Evolutionary conservation across 1,140 invertebrate genomes (phyloP).

Genomic region (Aleiodes sp.): DNA sequence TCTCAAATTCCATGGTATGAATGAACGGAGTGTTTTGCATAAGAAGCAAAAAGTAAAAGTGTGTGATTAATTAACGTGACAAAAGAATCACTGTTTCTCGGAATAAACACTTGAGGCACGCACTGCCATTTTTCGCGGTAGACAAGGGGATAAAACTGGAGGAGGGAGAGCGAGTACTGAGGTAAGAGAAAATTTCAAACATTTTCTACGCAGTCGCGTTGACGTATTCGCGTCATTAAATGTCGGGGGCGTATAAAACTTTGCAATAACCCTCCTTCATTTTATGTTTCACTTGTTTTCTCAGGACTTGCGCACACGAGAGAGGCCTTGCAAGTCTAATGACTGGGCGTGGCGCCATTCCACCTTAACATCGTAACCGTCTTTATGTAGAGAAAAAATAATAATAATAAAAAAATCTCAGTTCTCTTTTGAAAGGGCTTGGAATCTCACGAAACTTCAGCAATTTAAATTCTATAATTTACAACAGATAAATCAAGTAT

Average conservation of each 20-base stretch:
- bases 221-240: slow-evolving; percentile 8
- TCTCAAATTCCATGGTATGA: too few relatives aligned
- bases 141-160: neutral
- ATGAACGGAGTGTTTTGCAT: neutral
- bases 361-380: slow-evolving; percentile 30
- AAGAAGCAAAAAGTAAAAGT: neutral
- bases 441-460: too few relatives aligned
- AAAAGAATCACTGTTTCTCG: slow-evolving; percentile 3
- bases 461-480: neutral
- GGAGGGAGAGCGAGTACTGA: neutral
- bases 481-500: neutral
- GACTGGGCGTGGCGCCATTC: slow-evolving; percentile 44
- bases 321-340: slow-evolving; percentile 42
- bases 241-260: neutral
- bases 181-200: neutral
- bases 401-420: neutral
- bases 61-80: neutral
- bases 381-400: neutral
- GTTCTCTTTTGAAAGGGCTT: too few relatives aligned
- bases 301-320: slow-evolving; percentile 29
- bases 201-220: neutral
- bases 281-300: slow-evolving; percentile 6
- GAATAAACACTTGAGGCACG: neutral
- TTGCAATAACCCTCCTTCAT: slow-evolving; percentile 3
- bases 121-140: neutral